Conservation (phyloP, 2,888 invertebrate species). For the Scrobipalpa costella region DNA sequence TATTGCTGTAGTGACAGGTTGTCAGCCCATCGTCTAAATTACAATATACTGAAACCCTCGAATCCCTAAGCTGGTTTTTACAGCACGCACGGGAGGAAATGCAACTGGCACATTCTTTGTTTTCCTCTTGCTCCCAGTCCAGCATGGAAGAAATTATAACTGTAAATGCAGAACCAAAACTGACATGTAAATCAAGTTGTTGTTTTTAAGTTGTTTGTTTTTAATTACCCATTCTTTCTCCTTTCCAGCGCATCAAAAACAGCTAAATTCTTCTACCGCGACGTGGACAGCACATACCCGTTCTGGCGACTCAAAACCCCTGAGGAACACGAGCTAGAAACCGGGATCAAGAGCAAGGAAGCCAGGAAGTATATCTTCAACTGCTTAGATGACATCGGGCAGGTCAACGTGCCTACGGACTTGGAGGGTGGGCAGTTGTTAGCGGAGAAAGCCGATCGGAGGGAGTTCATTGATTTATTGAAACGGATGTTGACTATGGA, state of each 20-base stretch:
- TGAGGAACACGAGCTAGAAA: conserved; percentile 98
- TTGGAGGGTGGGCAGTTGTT: conserved; percentile 97
- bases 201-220: too few relatives aligned
- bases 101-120: too few relatives aligned
- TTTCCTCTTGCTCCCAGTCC: too few relatives aligned
- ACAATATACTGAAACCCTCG: too few relatives aligned
- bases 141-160: too few relatives aligned
- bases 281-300: conserved; percentile 94
- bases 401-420: conserved; percentile 97
- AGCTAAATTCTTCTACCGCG: conserved; percentile 98
- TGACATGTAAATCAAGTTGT: too few relatives aligned
- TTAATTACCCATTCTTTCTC: too few relatives aligned
- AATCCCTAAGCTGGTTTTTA: too few relatives aligned
- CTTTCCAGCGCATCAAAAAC: conserved; percentile 96
- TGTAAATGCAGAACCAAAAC: too few relatives aligned
- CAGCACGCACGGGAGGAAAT: too few relatives aligned
- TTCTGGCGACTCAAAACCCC: conserved; percentile 96
- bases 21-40: too few relatives aligned
- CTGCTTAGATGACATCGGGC: conserved; percentile 98
- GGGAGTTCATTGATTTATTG: conserved; percentile 98
- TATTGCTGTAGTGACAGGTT: too few relatives aligned
- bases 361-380: conserved; percentile 99
- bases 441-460: conserved; percentile 97
- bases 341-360: conserved; percentile 99
- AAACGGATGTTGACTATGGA: conserved; percentile 99